Conservation (phyloP, 2,888 invertebrate species). For the Malthinus seriepunctatus region DNA sequence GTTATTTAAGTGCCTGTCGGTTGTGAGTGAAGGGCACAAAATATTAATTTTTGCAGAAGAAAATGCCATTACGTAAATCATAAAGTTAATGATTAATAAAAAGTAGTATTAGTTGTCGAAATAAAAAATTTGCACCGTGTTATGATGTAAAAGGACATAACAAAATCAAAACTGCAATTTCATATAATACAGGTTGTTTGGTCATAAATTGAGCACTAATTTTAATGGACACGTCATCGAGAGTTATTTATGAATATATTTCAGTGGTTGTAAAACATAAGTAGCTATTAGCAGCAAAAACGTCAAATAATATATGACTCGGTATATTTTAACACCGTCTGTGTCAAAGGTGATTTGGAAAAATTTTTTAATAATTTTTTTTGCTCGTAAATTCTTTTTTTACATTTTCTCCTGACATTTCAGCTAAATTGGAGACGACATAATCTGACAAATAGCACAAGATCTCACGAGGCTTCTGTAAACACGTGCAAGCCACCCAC, state of each 20-base stretch:
- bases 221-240: slow-evolving; percentile 50
- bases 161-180: slow-evolving; percentile 41
- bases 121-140: background rate
- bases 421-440: no score
- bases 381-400: background rate
- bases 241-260: slow-evolving; percentile 48
- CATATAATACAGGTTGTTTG: slow-evolving; percentile 43
- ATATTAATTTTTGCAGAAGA: no score
- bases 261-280: slow-evolving; percentile 51
- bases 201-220: slow-evolving; percentile 50
- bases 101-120: slow-evolving; percentile 10
- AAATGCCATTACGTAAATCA: no score
- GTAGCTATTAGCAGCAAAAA: slow-evolving; percentile 47
- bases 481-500: no score
- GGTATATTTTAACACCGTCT: slow-evolving; percentile 36
- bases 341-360: slow-evolving; percentile 33
- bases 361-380: no score
- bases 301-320: slow-evolving; percentile 37
- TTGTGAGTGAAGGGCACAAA: no score
- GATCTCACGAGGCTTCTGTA: no score
- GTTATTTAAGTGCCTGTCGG: no score
- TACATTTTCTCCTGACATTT: background rate
- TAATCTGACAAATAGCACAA: no score
- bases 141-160: background rate
- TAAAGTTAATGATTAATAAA: slow-evolving; percentile 13